phyloP scores from a whole-genome alignment of 1,140 invertebrate genomes.

The Penaeus japonicus region DNA sequence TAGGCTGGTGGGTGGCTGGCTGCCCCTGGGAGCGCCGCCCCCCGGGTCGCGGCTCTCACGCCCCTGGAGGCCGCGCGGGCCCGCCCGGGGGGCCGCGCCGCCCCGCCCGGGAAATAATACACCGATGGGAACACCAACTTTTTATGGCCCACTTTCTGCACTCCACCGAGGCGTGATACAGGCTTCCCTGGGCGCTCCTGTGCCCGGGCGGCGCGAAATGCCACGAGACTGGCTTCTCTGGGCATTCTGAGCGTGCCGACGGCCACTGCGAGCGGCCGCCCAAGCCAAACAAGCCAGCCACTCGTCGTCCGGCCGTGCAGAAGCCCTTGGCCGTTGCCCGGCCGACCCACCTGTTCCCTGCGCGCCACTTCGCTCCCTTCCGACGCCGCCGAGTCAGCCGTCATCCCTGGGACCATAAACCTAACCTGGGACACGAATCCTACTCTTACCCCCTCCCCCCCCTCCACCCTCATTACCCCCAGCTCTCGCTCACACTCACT shows the following conservation, averaged over 20 bases:
- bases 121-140: slow-evolving; percentile 40
- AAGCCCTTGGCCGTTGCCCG: too few relatives aligned
- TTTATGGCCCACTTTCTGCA: slow-evolving; percentile 45
- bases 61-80: slow-evolving; percentile 9
- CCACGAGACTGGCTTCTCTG: too few relatives aligned
- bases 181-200: background rate
- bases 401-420: too few relatives aligned
- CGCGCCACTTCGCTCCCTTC: too few relatives aligned
- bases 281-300: too few relatives aligned
- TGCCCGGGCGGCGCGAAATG: background rate
- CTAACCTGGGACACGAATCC: too few relatives aligned
- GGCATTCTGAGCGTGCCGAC: too few relatives aligned
- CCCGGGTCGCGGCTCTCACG: slow-evolving; percentile 16
- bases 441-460: background rate
- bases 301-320: too few relatives aligned
- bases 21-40: slow-evolving; percentile 13
- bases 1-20: background rate
- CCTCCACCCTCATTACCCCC: background rate
- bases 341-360: too few relatives aligned
- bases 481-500: background rate
- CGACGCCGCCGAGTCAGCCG: too few relatives aligned
- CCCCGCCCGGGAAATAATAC: slow-evolving; percentile 40
- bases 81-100: slow-evolving; percentile 29
- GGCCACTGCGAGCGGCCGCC: too few relatives aligned
- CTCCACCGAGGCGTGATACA: background rate